Base-by-base conservation (phyloP, 2,888 invertebrate species). In the Eueremaeus valkanovi region DNA sequence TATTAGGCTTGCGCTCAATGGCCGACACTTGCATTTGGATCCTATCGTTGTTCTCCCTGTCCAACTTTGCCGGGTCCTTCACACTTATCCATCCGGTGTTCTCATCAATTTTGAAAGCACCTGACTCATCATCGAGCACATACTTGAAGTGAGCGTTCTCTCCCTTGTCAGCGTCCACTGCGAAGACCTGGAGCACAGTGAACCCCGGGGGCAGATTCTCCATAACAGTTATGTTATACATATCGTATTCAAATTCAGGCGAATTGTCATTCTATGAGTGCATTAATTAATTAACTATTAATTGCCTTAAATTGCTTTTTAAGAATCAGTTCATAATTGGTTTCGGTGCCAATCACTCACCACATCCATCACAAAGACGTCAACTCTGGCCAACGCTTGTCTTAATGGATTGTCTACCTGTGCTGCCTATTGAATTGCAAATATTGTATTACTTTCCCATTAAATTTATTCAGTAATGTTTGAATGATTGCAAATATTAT, bases 221-320 rank as follows among this genome's bases (percentile, higher is more conserved):
- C 61, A 93, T 93, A 78, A 94, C 93, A 79, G 93, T 93, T 78
- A 94, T 93, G 80, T 93, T 93, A 82, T 94, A 93, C 81, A 91
- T 89, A 81, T 92, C 92, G 0, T 92, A 92, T 82, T 93, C 93
- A 79, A 94, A 94, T 80, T 78, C 73, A 24, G 78, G 78, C 13
- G 61, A 73, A 27, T 77, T 77, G 36, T 77, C 77, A 24, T 77
- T 77, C 61, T 66, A 13, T 40, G 27, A 66, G 66, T 24, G 68
- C 33, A n/a, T 66, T 40, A 27, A 68, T 68, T 68, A 29, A 63
- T 31, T 27, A 13, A 66, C 21, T 31, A 16, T 24, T 66, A 40
- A 66, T 66, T 33, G 9, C 8, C 8, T 27, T 40, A 16, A 73
- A 3, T 36, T 27, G n/a, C n/a, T 27, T 45, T 36, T 24, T 31